Base-by-base conservation (phyloP, 2,797 vertebrate species). In the Hippoglossus hippoglossus region DNA sequence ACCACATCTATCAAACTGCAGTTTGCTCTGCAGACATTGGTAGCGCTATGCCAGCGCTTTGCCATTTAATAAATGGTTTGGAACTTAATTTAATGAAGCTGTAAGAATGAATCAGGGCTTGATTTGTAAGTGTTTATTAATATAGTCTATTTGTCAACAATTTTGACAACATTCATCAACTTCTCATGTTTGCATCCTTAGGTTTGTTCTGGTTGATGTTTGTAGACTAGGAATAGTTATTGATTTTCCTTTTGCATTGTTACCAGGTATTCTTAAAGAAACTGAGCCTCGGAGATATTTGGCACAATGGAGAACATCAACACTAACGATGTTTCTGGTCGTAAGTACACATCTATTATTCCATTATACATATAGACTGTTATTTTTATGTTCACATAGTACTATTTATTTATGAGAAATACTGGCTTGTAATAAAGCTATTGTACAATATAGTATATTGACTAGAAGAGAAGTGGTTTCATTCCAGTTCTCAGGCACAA, bases 291-390 rank as follows among this genome's bases (percentile, higher is more conserved):
- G 13, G 51, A 47, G 22, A 44, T 10, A 41, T 53, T 57, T 46
- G 39, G 36, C 67, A 81, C 12, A 60, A 91, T 90, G 91, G 90
- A 89, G 6, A 53, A 56, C 11, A 55, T 24, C 16, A 77, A 85
- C 25, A 22, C 2, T 2, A 53, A 8, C 9, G 6, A 28, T 11
- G 68, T 56, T 1, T 61, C 62, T 68, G 68, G 52, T 19, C 12
- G 92, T 93, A 85, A 84, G 89, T 88, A 66, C 28, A 54, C 19
- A 31, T 10, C 39, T 63, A 19, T 46, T 46, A 19, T 46, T 16
- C 11, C 1, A 6, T 34, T 18, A 60, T 2, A 51, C 28, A 51
- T 4, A 24, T 13, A 36, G 10, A 41, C 16, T 24, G 4, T 57
- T 55, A 19, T 3, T n/a, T 54, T 41, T 28, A 47, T 1, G 15